Percentiles rank a stretch among this genome's conserved stretches.
Evolutionary conservation across 2,113 vertebrate genomes (phyloP).

Genomic region (Lamprologus speciosus): DNA sequence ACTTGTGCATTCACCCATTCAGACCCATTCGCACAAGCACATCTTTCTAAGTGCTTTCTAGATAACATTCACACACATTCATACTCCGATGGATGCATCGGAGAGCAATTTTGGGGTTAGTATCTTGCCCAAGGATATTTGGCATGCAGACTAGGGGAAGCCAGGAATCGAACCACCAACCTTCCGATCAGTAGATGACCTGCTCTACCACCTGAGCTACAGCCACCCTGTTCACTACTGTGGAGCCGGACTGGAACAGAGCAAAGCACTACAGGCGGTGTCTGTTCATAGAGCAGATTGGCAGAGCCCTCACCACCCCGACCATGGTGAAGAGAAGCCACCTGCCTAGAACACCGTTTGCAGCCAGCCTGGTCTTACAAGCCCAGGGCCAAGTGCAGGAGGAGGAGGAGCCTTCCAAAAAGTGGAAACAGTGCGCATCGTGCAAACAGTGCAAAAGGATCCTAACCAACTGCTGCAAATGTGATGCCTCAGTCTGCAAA

Average conservation of each 20-base stretch:
- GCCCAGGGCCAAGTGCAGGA: background rate
- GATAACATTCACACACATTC: too few species aligned
- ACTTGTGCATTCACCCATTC: too few species aligned
- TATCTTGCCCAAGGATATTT: too few species aligned
- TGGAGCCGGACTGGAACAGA: background rate
- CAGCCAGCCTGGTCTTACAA: background rate
- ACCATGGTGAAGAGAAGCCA: background rate
- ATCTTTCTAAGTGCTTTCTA: too few species aligned
- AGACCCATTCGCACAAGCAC: too few species aligned
- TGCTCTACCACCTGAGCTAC: too few species aligned
- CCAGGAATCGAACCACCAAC: too few species aligned
- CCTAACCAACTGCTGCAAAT: background rate
- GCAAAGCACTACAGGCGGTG: background rate
- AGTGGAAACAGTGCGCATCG: background rate
- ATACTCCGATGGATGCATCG: too few species aligned
- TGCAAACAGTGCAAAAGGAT: background rate
- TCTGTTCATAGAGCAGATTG: background rate
- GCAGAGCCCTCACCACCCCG: background rate
- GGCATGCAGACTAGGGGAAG: too few species aligned
- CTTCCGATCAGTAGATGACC: too few species aligned
- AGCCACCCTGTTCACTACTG: background rate
- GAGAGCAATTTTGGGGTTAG: too few species aligned
- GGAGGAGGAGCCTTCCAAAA: background rate
- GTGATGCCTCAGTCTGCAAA: background rate
- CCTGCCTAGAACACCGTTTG: background rate